Base-by-base conservation (phyloP, 2,797 vertebrate species). In the Halcyon chelicuti region DNA sequence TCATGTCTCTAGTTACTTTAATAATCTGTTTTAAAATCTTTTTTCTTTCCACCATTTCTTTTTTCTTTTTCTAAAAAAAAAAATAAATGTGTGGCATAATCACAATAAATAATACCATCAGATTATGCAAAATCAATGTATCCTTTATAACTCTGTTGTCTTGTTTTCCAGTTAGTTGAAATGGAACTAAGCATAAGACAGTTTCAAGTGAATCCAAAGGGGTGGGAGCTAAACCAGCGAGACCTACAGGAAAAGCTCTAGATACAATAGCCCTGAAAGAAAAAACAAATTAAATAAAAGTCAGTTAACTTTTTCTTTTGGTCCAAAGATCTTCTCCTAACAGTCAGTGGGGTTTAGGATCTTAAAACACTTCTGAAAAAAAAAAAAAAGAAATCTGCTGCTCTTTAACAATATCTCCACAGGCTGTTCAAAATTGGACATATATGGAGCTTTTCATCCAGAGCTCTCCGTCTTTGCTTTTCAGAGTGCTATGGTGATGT, bases 21-120 rank as follows among this genome's bases (percentile, higher is more conserved):
- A 26, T 18, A 1, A 37, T 4, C 19, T 54, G 5, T 44, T 54
- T 29, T 66, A 5, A 75, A 79, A 19, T n/a, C 5, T 25, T 35
- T 49, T 78, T 62, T 0, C 2, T 31, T 70, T 73, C 19, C 73
- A 5, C 0, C 0, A 17, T 44, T 21, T 76, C 15, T 28, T 9
- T 51, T 6, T 54, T 40, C 28, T 39, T 62, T 39, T 8, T 76
- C 47, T 12, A 31, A 68, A 2, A 17, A 79, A 57, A 42, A 44
- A 51, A 28, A 51, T 9, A 51, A 47, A 23, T 7, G 2, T 20
- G 4, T 20, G 21, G 2, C 25, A 6, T 37, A 62, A 62, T 15
- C 12, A 76, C 76, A 83, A 62, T 14, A 33, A 3, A 6, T 7
- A 1, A 73, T 31, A 68, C 22, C 9, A 42, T 31, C 13, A 40